Conservation (phyloP, 2,113 vertebrate genomes). For the Apus apus region DNA sequence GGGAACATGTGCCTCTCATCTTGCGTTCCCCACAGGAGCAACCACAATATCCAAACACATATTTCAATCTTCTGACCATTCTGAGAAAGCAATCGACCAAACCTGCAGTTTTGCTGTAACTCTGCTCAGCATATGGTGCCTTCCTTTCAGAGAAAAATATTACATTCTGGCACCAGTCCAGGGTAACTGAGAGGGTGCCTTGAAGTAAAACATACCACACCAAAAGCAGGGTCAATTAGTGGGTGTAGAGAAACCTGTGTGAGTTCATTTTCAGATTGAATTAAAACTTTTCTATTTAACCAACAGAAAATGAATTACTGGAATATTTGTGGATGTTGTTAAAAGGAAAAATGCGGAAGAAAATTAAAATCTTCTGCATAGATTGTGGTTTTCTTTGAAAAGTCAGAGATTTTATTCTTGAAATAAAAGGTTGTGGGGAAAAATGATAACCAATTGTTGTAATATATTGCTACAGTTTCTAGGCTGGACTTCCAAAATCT, state of each 20-base stretch:
- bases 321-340: constrained; percentile 36
- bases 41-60: not conserved
- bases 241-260: not conserved
- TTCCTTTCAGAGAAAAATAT: not conserved
- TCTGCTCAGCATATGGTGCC: not conserved
- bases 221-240: not conserved
- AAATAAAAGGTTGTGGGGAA: not conserved
- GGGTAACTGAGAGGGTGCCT: not conserved
- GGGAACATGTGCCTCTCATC: fast-evolving
- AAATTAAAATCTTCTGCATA: constrained; percentile 43
- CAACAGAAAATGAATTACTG: constrained; percentile 17
- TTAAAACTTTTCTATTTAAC: constrained; percentile 3
- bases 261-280: not conserved
- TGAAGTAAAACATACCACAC: not conserved
- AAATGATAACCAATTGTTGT: not conserved
- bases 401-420: not conserved
- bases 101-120: not conserved
- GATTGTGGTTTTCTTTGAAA: constrained; percentile 48
- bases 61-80: not conserved
- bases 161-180: not conserved
- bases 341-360: constrained; percentile 41
- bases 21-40: not conserved
- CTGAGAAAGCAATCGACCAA: not conserved
- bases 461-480: not conserved
- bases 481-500: not conserved